These are phyloP conservation scores for Centruroides sculpturatus DNA, from an alignment of 1,140 invertebrate species.

Conservation along the genomic window DNA sequence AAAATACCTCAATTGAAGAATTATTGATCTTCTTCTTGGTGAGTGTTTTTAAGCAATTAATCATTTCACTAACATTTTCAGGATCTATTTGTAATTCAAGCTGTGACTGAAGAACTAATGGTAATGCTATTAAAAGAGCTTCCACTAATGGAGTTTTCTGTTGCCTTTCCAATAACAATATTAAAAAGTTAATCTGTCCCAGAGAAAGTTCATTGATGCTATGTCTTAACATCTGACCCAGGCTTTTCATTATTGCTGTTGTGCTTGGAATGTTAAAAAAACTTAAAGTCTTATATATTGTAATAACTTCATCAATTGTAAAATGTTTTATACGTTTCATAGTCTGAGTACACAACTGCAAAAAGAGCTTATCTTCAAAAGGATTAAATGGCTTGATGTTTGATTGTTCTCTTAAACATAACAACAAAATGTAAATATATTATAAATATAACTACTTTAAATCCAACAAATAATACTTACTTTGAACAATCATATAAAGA, in stretches of 20 bases:
- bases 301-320: constrained; percentile 5
- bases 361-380: no score
- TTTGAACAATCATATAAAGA: no score
- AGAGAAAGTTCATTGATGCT: constrained; percentile 13
- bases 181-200: constrained; percentile 9
- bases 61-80: constrained; percentile 5
- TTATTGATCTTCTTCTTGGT: no score
- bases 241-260: constrained; percentile 7
- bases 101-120: constrained; percentile 16
- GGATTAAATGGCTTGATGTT: no score
- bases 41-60: constrained; percentile 1
- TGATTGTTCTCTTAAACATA: no score
- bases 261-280: constrained; percentile 3
- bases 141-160: constrained; percentile 10
- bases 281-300: constrained; percentile 1
- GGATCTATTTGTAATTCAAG: constrained; percentile 14
- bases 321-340: background rate
- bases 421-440: no score
- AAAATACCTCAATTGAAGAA: no score
- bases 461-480: no score
- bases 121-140: constrained; percentile 14
- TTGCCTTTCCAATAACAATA: constrained; percentile 9
- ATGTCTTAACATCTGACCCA: constrained; percentile 8
- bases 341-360: no score
- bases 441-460: no score